Evolutionary conservation across 2,888 invertebrate species (phyloP).

Genomic region (Drosophila affinis): DNA sequence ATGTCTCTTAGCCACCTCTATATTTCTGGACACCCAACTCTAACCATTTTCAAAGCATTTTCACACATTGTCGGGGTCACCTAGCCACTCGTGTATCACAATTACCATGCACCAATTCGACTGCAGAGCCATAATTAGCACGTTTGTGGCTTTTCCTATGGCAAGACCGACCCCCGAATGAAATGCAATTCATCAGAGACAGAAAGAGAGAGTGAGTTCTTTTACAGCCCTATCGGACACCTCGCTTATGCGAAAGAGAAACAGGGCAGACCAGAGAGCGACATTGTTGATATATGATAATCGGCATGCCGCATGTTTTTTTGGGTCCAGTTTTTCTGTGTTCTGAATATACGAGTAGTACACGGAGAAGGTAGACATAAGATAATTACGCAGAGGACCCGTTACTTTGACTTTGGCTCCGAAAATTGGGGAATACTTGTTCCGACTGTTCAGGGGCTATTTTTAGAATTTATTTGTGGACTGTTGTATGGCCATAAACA

Average conservation of each 20-base stretch:
- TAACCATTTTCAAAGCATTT: not conserved
- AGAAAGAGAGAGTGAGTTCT: conserved; percentile 3
- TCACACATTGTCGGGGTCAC: not conserved
- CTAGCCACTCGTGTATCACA: not conserved
- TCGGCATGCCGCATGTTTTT: conserved; percentile 52
- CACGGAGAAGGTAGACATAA: conserved; percentile 7
- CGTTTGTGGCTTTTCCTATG: conserved; percentile 6
- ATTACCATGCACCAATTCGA: not conserved
- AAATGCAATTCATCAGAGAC: conserved; percentile 18
- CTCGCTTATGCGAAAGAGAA: conserved; percentile 5
- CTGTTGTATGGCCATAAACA: conserved; percentile 5
- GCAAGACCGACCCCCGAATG: not conserved
- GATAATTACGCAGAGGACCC: conserved; percentile 10
- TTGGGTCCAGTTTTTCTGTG: conserved; percentile 10
- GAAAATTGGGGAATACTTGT: not conserved
- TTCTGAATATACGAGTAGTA: not conserved
- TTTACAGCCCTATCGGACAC: conserved; percentile 13
- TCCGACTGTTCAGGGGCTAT: not conserved
- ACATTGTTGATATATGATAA: conserved; percentile 62
- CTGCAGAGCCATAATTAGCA: conserved; percentile 20
- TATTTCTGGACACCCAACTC: not conserved
- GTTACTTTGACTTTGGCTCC: conserved; percentile 8
- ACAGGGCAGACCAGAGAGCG: not conserved
- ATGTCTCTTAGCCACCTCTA: too few species aligned
- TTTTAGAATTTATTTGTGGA: conserved; percentile 14